Evolutionary conservation across 2,888 invertebrate genomes (phyloP).

Genomic region (Lasioglossum lativentre): DNA sequence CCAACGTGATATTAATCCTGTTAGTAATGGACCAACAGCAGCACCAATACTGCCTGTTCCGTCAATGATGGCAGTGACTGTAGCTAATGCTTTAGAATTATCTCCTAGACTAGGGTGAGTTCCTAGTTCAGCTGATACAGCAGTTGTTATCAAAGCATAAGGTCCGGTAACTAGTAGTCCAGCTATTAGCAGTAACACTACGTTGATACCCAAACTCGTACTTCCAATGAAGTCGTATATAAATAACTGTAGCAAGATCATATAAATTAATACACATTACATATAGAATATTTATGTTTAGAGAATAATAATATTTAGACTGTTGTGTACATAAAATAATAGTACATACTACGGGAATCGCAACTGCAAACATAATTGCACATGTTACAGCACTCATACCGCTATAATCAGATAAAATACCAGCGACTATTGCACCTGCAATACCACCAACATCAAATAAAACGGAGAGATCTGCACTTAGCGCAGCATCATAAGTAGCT

Average conservation of each 20-base stretch:
- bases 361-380: slow-evolving; percentile 90
- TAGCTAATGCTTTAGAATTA: slow-evolving; percentile 95
- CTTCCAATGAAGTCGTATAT: slow-evolving; percentile 92
- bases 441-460: slow-evolving; percentile 97
- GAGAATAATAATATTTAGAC: background rate
- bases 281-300: background rate
- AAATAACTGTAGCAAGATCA: slow-evolving; percentile 87
- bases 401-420: slow-evolving; percentile 92
- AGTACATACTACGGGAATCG: slow-evolving; percentile 91
- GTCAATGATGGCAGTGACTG: slow-evolving; percentile 99
- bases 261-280: background rate
- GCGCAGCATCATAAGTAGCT: slow-evolving; percentile 89
- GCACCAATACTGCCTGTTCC: slow-evolving; percentile 98
- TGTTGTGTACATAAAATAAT: background rate
- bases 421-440: slow-evolving; percentile 94
- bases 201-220: slow-evolving; percentile 87
- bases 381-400: slow-evolving; percentile 96
- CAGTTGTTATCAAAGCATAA: slow-evolving; percentile 97
- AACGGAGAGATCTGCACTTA: slow-evolving; percentile 92
- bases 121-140: slow-evolving; percentile 97
- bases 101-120: slow-evolving; percentile 94
- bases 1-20: slow-evolving; percentile 90
- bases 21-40: slow-evolving; percentile 96
- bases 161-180: slow-evolving; percentile 97
- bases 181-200: slow-evolving; percentile 89